Evolutionary conservation across 2,797 vertebrate species (phyloP), one percentile per base, ranked within the genome.

Genomic region (Pempheris klunzingeri): DNA sequence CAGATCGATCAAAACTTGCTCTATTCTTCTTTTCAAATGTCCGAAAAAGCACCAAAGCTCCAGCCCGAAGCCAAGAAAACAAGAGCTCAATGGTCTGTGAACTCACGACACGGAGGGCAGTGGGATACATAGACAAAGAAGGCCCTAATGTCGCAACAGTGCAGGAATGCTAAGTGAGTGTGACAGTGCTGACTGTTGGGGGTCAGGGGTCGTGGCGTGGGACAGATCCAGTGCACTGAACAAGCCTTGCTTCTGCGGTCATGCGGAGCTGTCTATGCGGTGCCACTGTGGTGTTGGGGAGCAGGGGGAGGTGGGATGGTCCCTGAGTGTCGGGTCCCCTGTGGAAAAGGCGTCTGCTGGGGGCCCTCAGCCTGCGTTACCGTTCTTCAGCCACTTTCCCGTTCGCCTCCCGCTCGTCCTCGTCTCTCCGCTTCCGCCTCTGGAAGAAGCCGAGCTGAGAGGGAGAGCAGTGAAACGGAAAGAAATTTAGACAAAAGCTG

Each of bases 391-490:
- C 83, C 78, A 92, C 95, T 83, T 96, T 97, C 72, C 94, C 88
- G 13, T 94, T 95, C 22, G 79, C 88, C 80, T 94, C 96, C 76
- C 78, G 92, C 85, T 95, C 94, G 0, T 93, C 90, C 0, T 94
- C 89, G 0, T 95, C 95, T 57, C 89, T 91, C 71, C 94, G 90
- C 77, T 94, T 96, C 85, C 95, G 97, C 84, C 94, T 96, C 90
- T 94, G 96, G 88, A 99, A 99, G 91, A 99, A 99, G 53, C 98
- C 98, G 3, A 99, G 95, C 98, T 99, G 93, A 7, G 54, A 5
- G 53, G 74, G 71, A 78, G 76, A 77, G 11, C 15, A 26, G 70
- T 39, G 18, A 61, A 53, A 28, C 17, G 22, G 3, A 53, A 26
- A 44, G 18, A 55, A 12, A 57, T 32, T 66, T 17, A 69, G 11